Conservation (phyloP, 2,888 invertebrate species). For the Rutpela maculata region DNA sequence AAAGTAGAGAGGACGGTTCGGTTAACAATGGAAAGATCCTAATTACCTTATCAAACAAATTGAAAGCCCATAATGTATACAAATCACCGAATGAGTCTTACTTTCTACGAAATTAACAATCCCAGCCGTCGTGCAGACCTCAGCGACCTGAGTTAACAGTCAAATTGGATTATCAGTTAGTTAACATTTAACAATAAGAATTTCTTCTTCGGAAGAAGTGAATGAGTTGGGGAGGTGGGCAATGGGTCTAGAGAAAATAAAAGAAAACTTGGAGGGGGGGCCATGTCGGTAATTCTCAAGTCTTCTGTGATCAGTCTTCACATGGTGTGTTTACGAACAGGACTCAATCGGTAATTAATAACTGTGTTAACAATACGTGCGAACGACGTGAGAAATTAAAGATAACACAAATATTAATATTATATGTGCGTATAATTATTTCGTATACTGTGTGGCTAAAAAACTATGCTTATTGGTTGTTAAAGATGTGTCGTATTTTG, state of each 20-base stretch:
- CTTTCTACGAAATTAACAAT: conserved; percentile 46
- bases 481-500: conserved; percentile 18
- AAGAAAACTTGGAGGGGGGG: conserved; percentile 61
- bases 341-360: conserved; percentile 57
- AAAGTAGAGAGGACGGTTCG: neutral
- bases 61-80: conserved; percentile 2
- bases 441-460: conserved; percentile 17
- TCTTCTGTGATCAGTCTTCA: conserved; percentile 62
- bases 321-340: conserved; percentile 61
- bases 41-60: conserved; percentile 20
- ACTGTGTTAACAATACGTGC: conserved; percentile 44
- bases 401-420: neutral
- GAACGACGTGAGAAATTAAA: conserved; percentile 18
- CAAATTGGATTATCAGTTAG: conserved; percentile 44
- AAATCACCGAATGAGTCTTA: conserved; percentile 23
- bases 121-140: conserved; percentile 18
- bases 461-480: conserved; percentile 2
- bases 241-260: conserved; percentile 62
- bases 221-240: conserved; percentile 59
- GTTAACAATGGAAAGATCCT: neutral
- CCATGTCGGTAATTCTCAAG: conserved; percentile 61
- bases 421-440: neutral
- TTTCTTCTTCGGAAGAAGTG: conserved; percentile 45
- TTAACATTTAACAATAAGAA: conserved; percentile 42
- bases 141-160: conserved; percentile 27